Base-by-base conservation (phyloP, 2,797 vertebrate genomes). In the Phalanger gymnotis region DNA sequence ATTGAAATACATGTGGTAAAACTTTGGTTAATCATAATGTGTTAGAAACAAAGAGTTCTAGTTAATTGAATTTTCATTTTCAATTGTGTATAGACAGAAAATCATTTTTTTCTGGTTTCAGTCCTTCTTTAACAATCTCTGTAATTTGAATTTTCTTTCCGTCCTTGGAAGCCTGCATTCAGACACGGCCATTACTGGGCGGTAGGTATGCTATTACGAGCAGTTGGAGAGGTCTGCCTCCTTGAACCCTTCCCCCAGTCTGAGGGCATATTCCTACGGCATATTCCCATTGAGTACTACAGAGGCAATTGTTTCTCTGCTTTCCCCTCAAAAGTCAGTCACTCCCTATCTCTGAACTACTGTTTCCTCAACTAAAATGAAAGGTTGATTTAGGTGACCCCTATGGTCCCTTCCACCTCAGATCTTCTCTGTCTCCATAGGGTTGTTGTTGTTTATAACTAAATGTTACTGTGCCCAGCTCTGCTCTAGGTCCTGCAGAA, bases 11-110 rank as follows among this genome's bases (percentile, higher is more conserved):
- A 95, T 40, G 51, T 66, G 94, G 14, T 91, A 90, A 93, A 97
- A 52, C 9, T 1, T 54, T 1, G 47, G 92, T 40, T 19, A 92
- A 55, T 25, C 47, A 91, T 94, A 93, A 94, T 92, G 25, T 91
- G n/a, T 96, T 52, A 95, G 40, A 27, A 93, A 95, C 91, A 90
- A 94, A 3, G 13, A 92, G 93, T 92, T 96, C 28, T 66, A 53
- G 28, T 94, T 95, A 92, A 96, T 94, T 97, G 92, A 66, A 93
- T 92, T 95, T 95, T 57, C 81, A 61, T 34, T 90, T 95, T 54
- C 73, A 87, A 56, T 87, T 94, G 1, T 90, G 58, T 92, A 92
- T 97, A 96, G 93, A 90, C 53, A 92, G 95, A 54, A 94, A 40
- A 87, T 73, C 28, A 22, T 94, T 95, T 93, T n/a, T 73, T 90